Base-by-base conservation (phyloP, 1,140 invertebrate species). In the Stegodyphus mimosarum region DNA sequence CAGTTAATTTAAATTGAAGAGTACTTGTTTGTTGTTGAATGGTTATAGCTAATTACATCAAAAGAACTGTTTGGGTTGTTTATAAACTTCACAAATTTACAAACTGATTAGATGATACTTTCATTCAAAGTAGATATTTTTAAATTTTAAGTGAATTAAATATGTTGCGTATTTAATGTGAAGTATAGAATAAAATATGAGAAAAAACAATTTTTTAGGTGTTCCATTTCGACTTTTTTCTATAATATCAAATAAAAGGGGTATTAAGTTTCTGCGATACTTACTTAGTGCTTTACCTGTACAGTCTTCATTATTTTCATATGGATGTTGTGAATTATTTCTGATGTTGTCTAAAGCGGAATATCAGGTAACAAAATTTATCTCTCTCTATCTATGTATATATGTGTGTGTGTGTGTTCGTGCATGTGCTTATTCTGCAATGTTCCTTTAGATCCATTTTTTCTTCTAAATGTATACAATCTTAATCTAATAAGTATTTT, bases 291-390 rank as follows among this genome's bases (percentile, higher is more conserved):
- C 11, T 51, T 51, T 81, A 63, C 13, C 78, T 7, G 48, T 18
- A 6, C 33, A 17, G 52, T 6, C 33, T 49, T 72, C 69, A 0
- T 48, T 81, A 11, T 81, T 81, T 17, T 72, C 53, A 4, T 63
- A 72, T 49, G 78, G 78, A 17, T 51, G 78, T 2, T 81, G 78
- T 81, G 78, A 81, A 72, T 69, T 81, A 15, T 72, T 81, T 51
- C 15, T 81, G 17, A 17, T 81, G 4, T 0, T 81, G 15, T 10
- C 52, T 7, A 51, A 81, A 63, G n/a, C 13, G 9, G 78, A 81
- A 72, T 81, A 72, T 52, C 13, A n/a, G 55, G 78, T 81, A 81
- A 81, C 50, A 6, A 51, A 11, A 75, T 50, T 50, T 63, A 7
- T 74, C 9, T 33, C 33, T 33, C 1, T 33, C 33, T 33, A 33